Evolutionary conservation across 2,797 vertebrate genomes (phyloP), one percentile per base, ranked within the genome.

Genomic region (Threskiornis aethiopicus): DNA sequence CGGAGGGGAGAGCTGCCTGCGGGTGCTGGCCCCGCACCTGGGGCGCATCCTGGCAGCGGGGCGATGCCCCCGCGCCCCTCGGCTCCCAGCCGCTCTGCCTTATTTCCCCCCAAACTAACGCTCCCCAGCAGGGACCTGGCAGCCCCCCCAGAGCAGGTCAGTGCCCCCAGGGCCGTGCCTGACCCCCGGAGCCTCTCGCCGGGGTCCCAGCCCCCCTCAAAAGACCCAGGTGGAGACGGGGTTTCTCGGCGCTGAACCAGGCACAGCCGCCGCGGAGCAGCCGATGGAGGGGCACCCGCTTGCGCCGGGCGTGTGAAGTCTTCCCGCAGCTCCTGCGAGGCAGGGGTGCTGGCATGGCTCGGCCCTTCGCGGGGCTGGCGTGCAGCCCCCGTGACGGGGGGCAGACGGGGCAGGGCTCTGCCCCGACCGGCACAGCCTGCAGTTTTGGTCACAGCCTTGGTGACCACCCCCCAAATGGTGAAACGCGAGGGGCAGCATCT

Each of bases 1-100:
- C 0, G 16, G 70, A 47, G 51, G 31, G 2, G 0, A 49, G 42
- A 82, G 49, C 37, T 31, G 59, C 58, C 76, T 0, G 0, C 0
- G 4, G 49, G 61, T 25, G 35, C 77, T 41, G 37, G 42, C 51
- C 77, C 54, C 4, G 0, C 35, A 35, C 13, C 16, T 22, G 70
- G 41, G 67, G 20, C 5, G 2, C 64, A 21, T 61, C 9, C 5
- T 33, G 84, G 37, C 75, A 72, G 35, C 0, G 1, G 42, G n/a
- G 39, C 1, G 3, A 62, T 91, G 72, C 10, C 29, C 83, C 24
- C 3, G 2, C 16, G 1, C 7, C 41, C 46, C 70, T 51, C 3
- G 0, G 16, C n/a, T 61, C 22, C 11, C 66, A 57, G 59, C 9
- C 8, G 11, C 22, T 57, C 42, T 5, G 1, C 39, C 44, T 20